Evolutionary conservation across 2,888 invertebrate species (phyloP).

Genomic region (Eremobia ochroleuca): DNA sequence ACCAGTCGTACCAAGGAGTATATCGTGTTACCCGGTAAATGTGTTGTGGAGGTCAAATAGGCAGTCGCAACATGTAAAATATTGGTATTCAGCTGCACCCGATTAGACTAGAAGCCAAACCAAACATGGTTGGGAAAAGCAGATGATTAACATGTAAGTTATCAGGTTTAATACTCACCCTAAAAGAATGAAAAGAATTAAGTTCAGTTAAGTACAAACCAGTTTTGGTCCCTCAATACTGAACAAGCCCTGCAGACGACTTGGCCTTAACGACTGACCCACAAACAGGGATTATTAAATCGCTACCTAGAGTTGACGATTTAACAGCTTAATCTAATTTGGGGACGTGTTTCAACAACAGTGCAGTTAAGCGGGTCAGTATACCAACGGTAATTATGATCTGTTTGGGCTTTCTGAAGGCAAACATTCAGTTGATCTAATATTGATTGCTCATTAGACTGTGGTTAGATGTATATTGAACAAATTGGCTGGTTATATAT

Average conservation of each 20-base stretch:
- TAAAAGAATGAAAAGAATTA: background rate
- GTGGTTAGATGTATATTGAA: background rate
- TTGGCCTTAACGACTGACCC: constrained; percentile 55
- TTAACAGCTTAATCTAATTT: constrained; percentile 72
- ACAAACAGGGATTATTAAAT: constrained; percentile 70
- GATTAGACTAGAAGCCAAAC: no score
- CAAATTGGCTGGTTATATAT: background rate
- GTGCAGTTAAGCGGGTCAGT: constrained; percentile 51
- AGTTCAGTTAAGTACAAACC: constrained; percentile 1
- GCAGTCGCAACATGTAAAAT: no score
- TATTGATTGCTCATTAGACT: constrained; percentile 19
- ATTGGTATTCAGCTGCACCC: no score
- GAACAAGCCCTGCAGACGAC: background rate
- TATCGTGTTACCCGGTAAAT: no score
- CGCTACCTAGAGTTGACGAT: constrained; percentile 60
- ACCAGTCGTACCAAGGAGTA: background rate
- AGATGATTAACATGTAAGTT: background rate
- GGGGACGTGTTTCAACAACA: constrained; percentile 69
- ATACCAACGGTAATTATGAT: constrained; percentile 29
- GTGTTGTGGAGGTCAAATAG: no score
- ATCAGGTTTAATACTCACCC: background rate
- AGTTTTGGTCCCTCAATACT: constrained; percentile 1
- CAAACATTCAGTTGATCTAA: constrained; percentile 24
- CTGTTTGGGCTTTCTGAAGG: constrained; percentile 19
- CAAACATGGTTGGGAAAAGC: no score